These are phyloP conservation scores for Festucalex cinctus DNA, from an alignment of 2,113 vertebrate genomes.

Conservation along the genomic window DNA sequence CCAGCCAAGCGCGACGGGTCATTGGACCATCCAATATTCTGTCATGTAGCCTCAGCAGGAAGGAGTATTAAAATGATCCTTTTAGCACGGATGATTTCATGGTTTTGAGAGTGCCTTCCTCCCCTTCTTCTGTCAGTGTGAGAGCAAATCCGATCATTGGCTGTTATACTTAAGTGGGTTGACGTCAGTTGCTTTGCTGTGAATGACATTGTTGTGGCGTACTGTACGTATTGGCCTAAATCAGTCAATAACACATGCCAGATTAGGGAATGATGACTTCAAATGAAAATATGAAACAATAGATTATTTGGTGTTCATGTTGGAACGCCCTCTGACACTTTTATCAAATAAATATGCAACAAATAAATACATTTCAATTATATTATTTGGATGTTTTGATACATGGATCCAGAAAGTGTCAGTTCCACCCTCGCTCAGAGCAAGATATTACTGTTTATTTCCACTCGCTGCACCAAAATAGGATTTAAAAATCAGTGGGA, in stretches of 20 bases:
- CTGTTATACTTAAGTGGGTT: constrained; percentile 37
- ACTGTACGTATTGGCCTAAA: constrained; percentile 22
- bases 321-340: neutral
- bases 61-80: constrained; percentile 1
- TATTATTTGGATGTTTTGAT: neutral
- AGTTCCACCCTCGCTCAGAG: neutral
- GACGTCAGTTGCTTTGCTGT: constrained; percentile 25
- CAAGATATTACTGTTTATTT: constrained; percentile 11
- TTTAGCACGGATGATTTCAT: neutral
- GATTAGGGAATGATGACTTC: constrained; percentile 15
- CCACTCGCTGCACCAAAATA: constrained; percentile 3
- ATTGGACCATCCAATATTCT: constrained; percentile 29
- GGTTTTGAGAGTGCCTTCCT: neutral
- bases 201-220: constrained; percentile 1
- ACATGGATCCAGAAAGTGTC: neutral
- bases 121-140: constrained; percentile 22
- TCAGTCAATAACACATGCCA: constrained; percentile 23
- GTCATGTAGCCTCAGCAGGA: constrained; percentile 14
- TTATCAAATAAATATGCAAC: neutral
- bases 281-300: constrained; percentile 9
- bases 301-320: neutral
- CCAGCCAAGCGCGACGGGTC: constrained; percentile 22
- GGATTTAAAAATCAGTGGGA: constrained; percentile 18
- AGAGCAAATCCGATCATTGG: constrained; percentile 40
- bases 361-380: neutral